Base-by-base conservation (phyloP, 1,140 invertebrate genomes). In the Paraescarpia echinospica region DNA sequence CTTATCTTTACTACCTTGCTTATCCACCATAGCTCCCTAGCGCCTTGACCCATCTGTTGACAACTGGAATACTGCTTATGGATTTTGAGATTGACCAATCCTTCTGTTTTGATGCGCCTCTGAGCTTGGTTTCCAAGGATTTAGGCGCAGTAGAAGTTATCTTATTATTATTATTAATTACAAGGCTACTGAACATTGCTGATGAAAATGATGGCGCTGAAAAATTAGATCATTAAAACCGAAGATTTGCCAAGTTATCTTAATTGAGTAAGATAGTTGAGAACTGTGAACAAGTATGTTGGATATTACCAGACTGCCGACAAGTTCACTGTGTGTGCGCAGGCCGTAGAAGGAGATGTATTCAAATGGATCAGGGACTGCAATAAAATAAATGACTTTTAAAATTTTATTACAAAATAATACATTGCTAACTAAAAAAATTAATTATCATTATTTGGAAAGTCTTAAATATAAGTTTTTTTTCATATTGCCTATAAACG, bases 261-360 rank as follows among this genome's bases (percentile, higher is more conserved):
- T 27, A 77, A 77, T 77, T 77, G 18, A 77, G 59, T 18, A 14
- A 1, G 9, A 77, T 22, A 77, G 9, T 77, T 77, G 59, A 14
- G 59, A 77, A 77, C 59, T 4, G 27, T 31, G 22, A 77, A 77
- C 59, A 77, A 77, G 22, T 77, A 4, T 77, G 22, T 77, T 77
- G 8, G 8, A 90, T 31, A 18, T 96, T 95, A 97, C 97, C 94
- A 98, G 97, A 94, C 98, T 98, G 18, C 97, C 98, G 94, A 98
- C 97, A 27, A 99, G 96, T 94, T 97, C 96, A 9, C 97, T 97
- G 96, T 99, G 97, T n/a, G 97, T 98, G 92, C 99, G 97, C 33
- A 99, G 96, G 8, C 98, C 98, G 96, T 98, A 98, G 96, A 99
- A 99, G n/a, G 98, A 97, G 59, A 99, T 98, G 95, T 99, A 99